Conservation (phyloP, 2,888 invertebrate species). For the Mellilla xanthometata region DNA sequence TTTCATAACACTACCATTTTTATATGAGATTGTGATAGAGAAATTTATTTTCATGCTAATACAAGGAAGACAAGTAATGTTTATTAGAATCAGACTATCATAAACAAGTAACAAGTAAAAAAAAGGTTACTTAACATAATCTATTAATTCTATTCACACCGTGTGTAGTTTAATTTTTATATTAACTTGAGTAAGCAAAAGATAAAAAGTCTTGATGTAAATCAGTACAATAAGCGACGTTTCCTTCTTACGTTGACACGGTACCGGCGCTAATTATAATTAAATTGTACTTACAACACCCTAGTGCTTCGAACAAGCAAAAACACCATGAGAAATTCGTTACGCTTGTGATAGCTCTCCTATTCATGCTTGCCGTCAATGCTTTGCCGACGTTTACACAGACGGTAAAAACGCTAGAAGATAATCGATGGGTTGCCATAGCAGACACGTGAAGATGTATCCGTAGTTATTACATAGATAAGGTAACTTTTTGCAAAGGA, state of each 20-base stretch:
- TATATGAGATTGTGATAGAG: too few species aligned
- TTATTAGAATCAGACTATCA: too few species aligned
- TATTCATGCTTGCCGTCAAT: conserved; percentile 34
- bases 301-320: conserved; percentile 45
- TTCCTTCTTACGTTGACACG: conserved; percentile 48
- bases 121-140: too few species aligned
- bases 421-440: conserved; percentile 45
- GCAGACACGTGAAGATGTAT: conserved; percentile 30
- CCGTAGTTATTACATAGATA: not conserved
- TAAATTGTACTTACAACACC: conserved; percentile 53
- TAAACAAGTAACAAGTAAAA: too few species aligned
- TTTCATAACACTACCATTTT: too few species aligned
- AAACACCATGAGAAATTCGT: conserved; percentile 50
- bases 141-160: conserved; percentile 18
- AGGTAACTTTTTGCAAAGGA: not conserved
- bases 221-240: conserved; percentile 40
- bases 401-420: conserved; percentile 39
- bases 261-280: conserved; percentile 51
- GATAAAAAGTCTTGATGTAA: conserved; percentile 4
- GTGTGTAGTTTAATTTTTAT: not conserved
- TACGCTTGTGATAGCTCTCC: conserved; percentile 37
- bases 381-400: not conserved
- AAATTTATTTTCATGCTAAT: too few species aligned
- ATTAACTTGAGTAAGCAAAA: conserved; percentile 3
- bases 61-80: too few species aligned